Base-by-base conservation (phyloP, 2,113 vertebrate genomes). In the Daphoenositta chrysoptera region DNA sequence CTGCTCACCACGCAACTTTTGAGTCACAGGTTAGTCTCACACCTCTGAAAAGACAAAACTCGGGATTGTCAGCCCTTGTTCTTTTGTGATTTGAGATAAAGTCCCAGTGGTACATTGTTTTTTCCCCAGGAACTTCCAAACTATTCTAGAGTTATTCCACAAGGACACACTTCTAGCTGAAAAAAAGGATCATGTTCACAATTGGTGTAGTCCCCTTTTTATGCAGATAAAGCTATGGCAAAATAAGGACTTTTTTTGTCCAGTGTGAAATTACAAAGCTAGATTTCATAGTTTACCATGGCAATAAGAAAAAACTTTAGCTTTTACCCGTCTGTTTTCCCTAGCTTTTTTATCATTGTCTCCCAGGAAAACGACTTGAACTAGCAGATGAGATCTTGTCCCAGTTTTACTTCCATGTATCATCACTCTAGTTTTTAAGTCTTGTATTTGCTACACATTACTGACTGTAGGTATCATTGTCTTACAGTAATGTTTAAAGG, bases 1-100 rank as follows among this genome's bases (percentile, higher is more conserved):
- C 66, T 5, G 3, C 48, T 76, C 61, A 57, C 20, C 54, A 35
- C 0, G 0, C 33, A 66, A 37, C 9, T 40, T 65, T 73, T 26
- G 28, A 73, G 10, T 35, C 21, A 1, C 54, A 88, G 42, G 47
- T 73, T 83, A 69, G 57, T 80, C 58, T 77, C 40, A 39, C 30
- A 53, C 42, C 48, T 47, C 37, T 69, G 47, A 48, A 80, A 68
- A 83, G 13, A 77, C 31, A 70, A 23, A 89, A 69, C 13, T 56
- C 4, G 1, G 40, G 31, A 60, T 23, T 72, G 21, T 39, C 81
- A 89, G 68, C 50, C 71, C 23, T 89, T 77, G 40, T 56, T 53
- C n/a, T 66, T 66, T 28, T 63, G 37, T 76, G 11, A 19, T 39
- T 83, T 65, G 57, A 88, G 40, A 65, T 56, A 10, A 87, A 83